Evolutionary conservation across 1,140 invertebrate species (phyloP).

Genomic region (Chironomus tepperi): DNA sequence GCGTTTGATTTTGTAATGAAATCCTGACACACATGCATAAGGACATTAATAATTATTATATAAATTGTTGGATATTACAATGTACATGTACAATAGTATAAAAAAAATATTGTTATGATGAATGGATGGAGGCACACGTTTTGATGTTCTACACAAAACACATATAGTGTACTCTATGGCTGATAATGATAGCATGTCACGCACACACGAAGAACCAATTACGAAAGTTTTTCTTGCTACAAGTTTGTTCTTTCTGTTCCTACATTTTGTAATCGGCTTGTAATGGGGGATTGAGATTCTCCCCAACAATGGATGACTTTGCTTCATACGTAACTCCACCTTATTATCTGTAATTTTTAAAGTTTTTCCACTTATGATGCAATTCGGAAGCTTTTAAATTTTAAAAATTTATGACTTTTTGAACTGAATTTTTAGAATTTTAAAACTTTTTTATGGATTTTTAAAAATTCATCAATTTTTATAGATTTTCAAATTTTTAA

Average conservation of each 20-base stretch:
- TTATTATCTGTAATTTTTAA: no score
- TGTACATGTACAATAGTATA: neutral
- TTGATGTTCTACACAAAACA: neutral
- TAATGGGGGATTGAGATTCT: no score
- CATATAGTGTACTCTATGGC: neutral
- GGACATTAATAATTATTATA: conserved; percentile 13
- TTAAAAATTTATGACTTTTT: no score
- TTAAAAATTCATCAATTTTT: no score
- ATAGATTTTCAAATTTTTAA: no score
- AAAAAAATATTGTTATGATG: neutral
- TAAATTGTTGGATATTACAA: conserved; percentile 22
- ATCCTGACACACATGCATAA: conserved; percentile 19
- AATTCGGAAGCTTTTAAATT: no score
- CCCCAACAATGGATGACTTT: no score
- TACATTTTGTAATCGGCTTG: conserved; percentile 1
- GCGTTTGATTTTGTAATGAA: conserved; percentile 11
- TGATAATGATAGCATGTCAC: conserved; percentile 18
- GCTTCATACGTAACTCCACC: no score
- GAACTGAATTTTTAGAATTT: no score
- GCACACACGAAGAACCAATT: neutral
- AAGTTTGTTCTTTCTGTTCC: neutral
- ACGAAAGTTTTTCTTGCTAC: neutral
- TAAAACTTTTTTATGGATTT: no score
- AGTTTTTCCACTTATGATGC: no score
- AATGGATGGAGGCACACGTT: neutral